A percentile compares a stretch with the other conserved stretches of the same genome.
These are phyloP conservation scores for Agonum fuliginosum DNA, from an alignment of 2,888 invertebrate genomes.

Conservation along the genomic window DNA sequence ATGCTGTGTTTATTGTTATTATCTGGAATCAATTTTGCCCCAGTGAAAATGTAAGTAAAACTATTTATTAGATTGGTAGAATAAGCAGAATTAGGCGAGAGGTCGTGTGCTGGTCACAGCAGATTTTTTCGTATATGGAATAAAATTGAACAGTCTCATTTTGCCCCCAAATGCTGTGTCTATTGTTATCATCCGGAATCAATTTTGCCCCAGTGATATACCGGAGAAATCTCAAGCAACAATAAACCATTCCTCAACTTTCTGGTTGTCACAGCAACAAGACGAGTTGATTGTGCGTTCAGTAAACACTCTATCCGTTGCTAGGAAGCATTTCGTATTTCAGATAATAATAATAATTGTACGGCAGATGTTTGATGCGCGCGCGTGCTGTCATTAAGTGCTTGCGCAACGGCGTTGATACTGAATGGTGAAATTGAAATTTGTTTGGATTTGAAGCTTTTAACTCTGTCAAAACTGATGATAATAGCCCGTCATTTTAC, in stretches of 20 bases:
- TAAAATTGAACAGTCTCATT: no score
- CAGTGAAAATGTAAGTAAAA: no score
- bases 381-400: slow-evolving; percentile 36
- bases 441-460: slow-evolving; percentile 30
- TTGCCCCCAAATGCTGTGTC: no score
- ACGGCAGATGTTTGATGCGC: slow-evolving; percentile 17
- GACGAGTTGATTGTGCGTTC: slow-evolving; percentile 26
- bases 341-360: slow-evolving; percentile 19
- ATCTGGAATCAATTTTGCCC: no score
- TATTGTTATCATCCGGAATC: no score
- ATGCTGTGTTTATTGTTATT: no score
- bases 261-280: neutral
- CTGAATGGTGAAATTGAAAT: slow-evolving; percentile 2
- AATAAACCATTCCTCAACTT: neutral
- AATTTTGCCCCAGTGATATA: neutral
- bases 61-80: no score
- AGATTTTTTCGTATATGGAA: no score
- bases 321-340: neutral
- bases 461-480: slow-evolving; percentile 37
- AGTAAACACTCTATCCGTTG: no score
- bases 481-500: slow-evolving; percentile 32
- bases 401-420: slow-evolving; percentile 16
- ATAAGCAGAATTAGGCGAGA: no score
- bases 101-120: no score
- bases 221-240: neutral